Evolutionary conservation across 2,888 invertebrate species (phyloP).

Genomic region (Hyppa rectilinea): DNA sequence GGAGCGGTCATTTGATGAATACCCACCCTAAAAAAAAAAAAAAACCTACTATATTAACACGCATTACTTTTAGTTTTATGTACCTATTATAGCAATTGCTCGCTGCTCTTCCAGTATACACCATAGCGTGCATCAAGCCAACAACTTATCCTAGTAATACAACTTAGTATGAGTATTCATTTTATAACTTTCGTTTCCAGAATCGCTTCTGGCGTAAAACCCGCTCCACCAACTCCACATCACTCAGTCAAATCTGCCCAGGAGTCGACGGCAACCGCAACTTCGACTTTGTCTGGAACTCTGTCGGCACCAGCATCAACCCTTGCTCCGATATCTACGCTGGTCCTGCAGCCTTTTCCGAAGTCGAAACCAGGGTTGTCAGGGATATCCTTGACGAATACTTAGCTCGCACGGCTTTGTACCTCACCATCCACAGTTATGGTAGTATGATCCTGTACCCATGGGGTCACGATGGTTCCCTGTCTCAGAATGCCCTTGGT

Average conservation of each 20-base stretch:
- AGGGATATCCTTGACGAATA: constrained; percentile 90
- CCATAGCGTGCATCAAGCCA: too few species aligned
- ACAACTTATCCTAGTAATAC: too few species aligned
- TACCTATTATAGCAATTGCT: not conserved
- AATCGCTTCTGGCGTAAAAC: constrained; percentile 93
- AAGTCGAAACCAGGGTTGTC: constrained; percentile 92
- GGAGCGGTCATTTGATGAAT: too few species aligned
- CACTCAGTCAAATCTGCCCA: constrained; percentile 83
- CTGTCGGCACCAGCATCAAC: constrained; percentile 88
- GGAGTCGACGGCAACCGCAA: constrained; percentile 95
- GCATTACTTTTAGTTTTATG: not conserved
- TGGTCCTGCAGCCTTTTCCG: constrained; percentile 92
- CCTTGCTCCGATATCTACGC: constrained; percentile 92
- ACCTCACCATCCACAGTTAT: constrained; percentile 94
- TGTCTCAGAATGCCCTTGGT: constrained; percentile 86
- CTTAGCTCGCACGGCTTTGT: constrained; percentile 90
- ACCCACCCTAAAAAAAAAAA: too few species aligned
- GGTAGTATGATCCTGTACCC: constrained; percentile 93
- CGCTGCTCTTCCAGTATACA: too few species aligned
- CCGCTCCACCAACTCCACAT: constrained; percentile 85
- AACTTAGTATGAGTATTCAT: not conserved
- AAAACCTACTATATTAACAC: too few species aligned
- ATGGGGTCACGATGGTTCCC: constrained; percentile 91
- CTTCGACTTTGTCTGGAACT: constrained; percentile 93
- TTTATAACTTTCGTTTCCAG: constrained; percentile 78